Conservation (phyloP, 2,888 invertebrate genomes). For the Teleogryllus oceanicus region DNA sequence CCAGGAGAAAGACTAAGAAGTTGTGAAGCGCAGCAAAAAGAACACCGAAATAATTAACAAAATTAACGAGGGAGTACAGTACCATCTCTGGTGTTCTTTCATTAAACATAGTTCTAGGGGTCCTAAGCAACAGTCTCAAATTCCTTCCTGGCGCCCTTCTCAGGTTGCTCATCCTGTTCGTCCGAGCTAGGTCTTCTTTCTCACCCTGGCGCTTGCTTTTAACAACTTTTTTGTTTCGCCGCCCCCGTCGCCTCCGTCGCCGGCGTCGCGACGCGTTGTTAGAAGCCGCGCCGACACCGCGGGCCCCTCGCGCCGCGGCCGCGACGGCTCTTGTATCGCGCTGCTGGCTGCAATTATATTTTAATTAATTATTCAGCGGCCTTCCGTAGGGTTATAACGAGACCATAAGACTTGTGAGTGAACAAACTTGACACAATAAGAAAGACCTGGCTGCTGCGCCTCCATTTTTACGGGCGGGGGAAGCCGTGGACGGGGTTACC, state of each 20-base stretch:
- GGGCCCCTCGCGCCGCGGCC: not conserved
- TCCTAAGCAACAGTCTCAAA: constrained; percentile 3
- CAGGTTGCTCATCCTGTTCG: not conserved
- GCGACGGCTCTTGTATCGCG: not conserved
- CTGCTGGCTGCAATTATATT: not conserved
- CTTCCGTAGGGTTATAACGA: constrained; percentile 3
- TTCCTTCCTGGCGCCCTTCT: not conserved
- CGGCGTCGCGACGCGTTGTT: not conserved
- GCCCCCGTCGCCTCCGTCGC: not conserved
- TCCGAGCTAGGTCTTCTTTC: constrained; percentile 18
- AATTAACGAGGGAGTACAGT: constrained; percentile 9
- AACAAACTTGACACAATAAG: constrained; percentile 3
- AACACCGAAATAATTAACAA: not conserved
- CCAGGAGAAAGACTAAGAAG: not conserved
- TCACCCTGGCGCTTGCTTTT: not conserved
- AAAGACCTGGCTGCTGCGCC: not conserved
- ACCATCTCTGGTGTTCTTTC: constrained; percentile 7
- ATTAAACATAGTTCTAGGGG: constrained; percentile 18
- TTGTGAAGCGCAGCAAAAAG: not conserved
- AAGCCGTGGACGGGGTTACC: not conserved
- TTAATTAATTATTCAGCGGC: constrained; percentile 9
- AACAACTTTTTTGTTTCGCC: constrained; percentile 4
- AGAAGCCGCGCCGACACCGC: not conserved
- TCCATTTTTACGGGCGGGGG: not conserved
- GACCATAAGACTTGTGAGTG: not conserved